phyloP scores from a whole-genome alignment of 2,113 vertebrate species.

The Ictidomys tridecemlineatus region DNA sequence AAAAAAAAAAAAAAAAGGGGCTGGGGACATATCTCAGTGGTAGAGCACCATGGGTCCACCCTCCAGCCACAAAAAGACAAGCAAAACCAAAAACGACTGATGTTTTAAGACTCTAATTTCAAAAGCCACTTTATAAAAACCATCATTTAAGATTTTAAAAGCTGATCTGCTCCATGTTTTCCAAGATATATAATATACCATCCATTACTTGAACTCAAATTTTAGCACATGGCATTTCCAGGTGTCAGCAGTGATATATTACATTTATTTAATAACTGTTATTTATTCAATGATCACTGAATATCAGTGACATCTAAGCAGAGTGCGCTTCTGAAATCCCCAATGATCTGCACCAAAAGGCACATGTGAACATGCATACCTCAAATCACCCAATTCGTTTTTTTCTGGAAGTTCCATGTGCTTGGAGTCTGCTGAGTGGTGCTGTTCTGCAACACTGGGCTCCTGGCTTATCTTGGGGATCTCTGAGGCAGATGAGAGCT shows the following conservation, averaged over 20 bases:
- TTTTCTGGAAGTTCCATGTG: conserved; percentile 62
- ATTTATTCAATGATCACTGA: conserved; percentile 42
- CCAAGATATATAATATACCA: background rate
- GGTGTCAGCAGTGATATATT: conserved; percentile 46
- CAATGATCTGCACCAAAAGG: conserved; percentile 55
- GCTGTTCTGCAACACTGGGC: conserved; percentile 34
- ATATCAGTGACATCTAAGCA: conserved; percentile 41
- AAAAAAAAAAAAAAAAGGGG: too few relatives aligned
- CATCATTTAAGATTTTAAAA: conserved; percentile 45
- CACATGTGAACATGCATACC: conserved; percentile 84
- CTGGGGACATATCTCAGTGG: too few relatives aligned
- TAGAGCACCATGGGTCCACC: too few relatives aligned
- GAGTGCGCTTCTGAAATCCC: conserved; percentile 33
- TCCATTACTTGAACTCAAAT: conserved; percentile 27
- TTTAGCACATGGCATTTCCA: conserved; percentile 44
- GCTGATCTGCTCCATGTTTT: conserved; percentile 54
- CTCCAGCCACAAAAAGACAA: too few relatives aligned
- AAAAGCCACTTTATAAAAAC: conserved; percentile 52
- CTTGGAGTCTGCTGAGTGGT: conserved; percentile 43
- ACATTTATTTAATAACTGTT: conserved; percentile 39
- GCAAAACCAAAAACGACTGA: conserved; percentile 34
- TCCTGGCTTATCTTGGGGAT: conserved; percentile 47
- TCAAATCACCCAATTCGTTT: conserved; percentile 70
- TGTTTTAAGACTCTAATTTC: conserved; percentile 40
- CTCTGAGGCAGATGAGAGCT: conserved; percentile 71